Conservation (phyloP, 2,113 vertebrate species). For the Sander vitreus region DNA sequence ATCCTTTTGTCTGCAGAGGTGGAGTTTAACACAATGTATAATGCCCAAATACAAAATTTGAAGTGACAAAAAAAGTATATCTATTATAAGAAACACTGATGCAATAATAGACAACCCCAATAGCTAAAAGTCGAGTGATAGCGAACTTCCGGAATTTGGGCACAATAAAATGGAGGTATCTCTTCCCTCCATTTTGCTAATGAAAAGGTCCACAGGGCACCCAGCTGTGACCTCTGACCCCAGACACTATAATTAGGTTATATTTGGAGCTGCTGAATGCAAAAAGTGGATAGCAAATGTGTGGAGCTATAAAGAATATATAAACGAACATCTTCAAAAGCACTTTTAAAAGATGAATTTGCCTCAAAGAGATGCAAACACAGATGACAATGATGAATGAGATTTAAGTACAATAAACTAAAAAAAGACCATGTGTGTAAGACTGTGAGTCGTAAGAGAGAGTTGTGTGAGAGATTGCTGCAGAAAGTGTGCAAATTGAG, state of each 20-base stretch:
- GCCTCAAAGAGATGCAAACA: constrained; percentile 16
- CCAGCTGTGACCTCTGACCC: constrained; percentile 80
- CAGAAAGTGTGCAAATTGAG: constrained; percentile 6
- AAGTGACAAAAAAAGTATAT: background rate
- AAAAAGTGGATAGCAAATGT: constrained; percentile 18
- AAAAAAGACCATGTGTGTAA: background rate
- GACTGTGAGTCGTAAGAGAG: background rate
- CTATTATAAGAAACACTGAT: background rate
- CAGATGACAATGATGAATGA: background rate
- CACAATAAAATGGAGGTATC: constrained; percentile 36
- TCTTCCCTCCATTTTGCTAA: constrained; percentile 72
- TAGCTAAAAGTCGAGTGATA: background rate
- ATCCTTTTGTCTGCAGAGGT: background rate
- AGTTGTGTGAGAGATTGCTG: background rate
- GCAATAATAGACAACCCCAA: background rate
- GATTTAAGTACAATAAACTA: background rate
- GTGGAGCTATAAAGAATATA: constrained; percentile 7
- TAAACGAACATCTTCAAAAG: constrained; percentile 14
- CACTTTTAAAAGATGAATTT: background rate
- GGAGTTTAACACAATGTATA: background rate
- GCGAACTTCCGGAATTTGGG: background rate
- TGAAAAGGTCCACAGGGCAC: constrained; percentile 70
- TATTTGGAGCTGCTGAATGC: constrained; percentile 59
- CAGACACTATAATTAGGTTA: constrained; percentile 74
- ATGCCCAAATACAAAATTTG: background rate